Evolutionary conservation across 2,797 vertebrate species (phyloP).

Genomic region (Bovichtus diacanthus): DNA sequence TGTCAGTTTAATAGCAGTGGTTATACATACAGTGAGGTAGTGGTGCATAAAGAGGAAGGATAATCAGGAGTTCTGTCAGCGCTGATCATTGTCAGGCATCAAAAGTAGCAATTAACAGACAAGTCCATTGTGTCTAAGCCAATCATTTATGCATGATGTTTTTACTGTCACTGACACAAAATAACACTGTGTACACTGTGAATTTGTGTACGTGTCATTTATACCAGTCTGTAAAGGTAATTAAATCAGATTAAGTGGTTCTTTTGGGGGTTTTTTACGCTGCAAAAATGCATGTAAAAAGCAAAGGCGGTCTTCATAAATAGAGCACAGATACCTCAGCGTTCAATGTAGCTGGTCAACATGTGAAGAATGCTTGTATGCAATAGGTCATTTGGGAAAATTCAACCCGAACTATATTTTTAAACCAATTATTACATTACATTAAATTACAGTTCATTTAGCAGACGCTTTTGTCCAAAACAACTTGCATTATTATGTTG

Average conservation of each 20-base stretch:
- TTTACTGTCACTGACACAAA: too few species aligned
- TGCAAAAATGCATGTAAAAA: neutral
- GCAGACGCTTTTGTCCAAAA: too few species aligned
- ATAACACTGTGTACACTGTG: too few species aligned
- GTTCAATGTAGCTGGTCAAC: neutral
- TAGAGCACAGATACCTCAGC: neutral
- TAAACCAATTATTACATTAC: too few species aligned
- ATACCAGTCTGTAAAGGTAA: too few species aligned
- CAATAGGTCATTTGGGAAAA: too few species aligned
- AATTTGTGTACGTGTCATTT: neutral
- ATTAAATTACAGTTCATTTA: too few species aligned
- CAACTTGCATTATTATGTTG: too few species aligned
- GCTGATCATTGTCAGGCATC: neutral
- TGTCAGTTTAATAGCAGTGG: constrained; percentile 23
- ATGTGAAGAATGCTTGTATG: too few species aligned
- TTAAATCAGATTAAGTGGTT: too few species aligned
- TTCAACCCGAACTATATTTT: too few species aligned
- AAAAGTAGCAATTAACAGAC: neutral
- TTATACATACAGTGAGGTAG: neutral
- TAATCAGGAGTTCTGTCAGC: neutral
- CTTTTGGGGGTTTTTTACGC: too few species aligned
- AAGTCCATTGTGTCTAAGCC: neutral
- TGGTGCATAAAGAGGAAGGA: neutral
- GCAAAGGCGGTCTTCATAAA: neutral
- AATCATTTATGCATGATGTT: neutral